phyloP scores from a whole-genome alignment of 2,113 vertebrate genomes.

The Dryoscopus gambensis region DNA sequence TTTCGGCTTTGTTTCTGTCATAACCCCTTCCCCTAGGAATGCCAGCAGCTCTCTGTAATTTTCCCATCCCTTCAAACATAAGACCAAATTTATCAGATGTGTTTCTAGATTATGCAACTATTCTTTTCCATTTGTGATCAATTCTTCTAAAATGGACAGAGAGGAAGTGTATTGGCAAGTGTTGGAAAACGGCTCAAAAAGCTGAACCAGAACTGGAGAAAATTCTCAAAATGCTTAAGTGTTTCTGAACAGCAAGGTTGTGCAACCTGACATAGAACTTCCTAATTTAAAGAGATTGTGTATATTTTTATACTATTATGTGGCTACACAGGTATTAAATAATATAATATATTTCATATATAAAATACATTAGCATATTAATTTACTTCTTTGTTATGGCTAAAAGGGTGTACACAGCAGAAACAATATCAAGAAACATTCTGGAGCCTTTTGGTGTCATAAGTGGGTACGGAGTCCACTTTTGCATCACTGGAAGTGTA shows the following conservation, averaged over 20 bases:
- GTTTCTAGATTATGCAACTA: not conserved
- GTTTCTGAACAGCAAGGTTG: not conserved
- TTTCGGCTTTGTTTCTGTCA: not conserved
- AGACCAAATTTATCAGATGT: not conserved
- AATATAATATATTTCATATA: too few relatives aligned
- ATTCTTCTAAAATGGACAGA: not conserved
- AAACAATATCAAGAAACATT: not conserved
- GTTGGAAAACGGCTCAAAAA: not conserved
- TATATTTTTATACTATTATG: not conserved
- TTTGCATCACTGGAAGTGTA: not conserved
- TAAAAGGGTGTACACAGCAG: not conserved
- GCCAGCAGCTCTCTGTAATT: not conserved
- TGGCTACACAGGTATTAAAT: not conserved
- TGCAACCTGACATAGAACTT: not conserved
- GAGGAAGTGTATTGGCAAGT: accelerated
- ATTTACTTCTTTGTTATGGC: not conserved
- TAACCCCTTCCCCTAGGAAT: not conserved
- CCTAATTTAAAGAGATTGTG: not conserved
- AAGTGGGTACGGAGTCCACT: not conserved
- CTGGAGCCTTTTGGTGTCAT: not conserved
- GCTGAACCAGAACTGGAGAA: not conserved
- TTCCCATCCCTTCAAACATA: not conserved
- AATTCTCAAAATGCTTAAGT: not conserved
- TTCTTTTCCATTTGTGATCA: not conserved
- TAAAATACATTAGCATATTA: not conserved